A percentile compares a stretch with the other conserved stretches of the same genome.
Evolutionary conservation across 2,888 invertebrate species (phyloP).

Genomic region (Caenorhabditis macrosperma): DNA sequence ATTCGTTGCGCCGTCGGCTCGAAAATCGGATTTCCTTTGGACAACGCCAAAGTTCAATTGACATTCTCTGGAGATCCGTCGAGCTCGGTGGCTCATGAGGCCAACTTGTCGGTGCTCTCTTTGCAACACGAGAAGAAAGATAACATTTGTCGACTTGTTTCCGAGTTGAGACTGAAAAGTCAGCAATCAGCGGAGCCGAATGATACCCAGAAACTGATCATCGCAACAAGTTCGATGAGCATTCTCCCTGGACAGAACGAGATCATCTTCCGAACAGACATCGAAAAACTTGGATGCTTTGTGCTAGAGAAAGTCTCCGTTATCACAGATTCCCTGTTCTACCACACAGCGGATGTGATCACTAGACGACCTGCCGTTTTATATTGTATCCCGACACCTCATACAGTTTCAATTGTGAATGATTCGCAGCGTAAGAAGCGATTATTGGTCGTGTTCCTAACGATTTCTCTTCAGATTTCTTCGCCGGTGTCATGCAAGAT

Average conservation of each 20-base stretch:
- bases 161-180: conserved; percentile 12
- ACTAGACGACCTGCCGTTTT: conserved; percentile 28
- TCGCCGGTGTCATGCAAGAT: conserved; percentile 60
- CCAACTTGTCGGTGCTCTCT: conserved; percentile 34
- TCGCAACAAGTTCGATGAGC: neutral
- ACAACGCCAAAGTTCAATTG: conserved; percentile 30
- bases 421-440: conserved; percentile 42
- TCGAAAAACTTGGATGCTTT: conserved; percentile 52
- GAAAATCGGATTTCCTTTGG: conserved; percentile 31
- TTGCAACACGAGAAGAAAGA: conserved; percentile 55
- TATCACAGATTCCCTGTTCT: conserved; percentile 17
- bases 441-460: neutral
- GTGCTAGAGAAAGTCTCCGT: conserved; percentile 39
- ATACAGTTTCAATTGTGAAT: conserved; percentile 35
- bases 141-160: conserved; percentile 46
- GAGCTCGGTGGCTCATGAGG: conserved; percentile 13
- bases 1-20: conserved; percentile 20
- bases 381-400: conserved; percentile 52
- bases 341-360: conserved; percentile 20
- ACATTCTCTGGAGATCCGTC: conserved; percentile 27
- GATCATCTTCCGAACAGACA: conserved; percentile 25
- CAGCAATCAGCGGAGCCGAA: neutral
- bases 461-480: conserved; percentile 51
- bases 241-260: conserved; percentile 16
- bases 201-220: neutral